Evolutionary conservation across 2,888 invertebrate genomes (phyloP), one percentile per base, ranked within the genome.

Genomic region (Campopleginae sp.): DNA sequence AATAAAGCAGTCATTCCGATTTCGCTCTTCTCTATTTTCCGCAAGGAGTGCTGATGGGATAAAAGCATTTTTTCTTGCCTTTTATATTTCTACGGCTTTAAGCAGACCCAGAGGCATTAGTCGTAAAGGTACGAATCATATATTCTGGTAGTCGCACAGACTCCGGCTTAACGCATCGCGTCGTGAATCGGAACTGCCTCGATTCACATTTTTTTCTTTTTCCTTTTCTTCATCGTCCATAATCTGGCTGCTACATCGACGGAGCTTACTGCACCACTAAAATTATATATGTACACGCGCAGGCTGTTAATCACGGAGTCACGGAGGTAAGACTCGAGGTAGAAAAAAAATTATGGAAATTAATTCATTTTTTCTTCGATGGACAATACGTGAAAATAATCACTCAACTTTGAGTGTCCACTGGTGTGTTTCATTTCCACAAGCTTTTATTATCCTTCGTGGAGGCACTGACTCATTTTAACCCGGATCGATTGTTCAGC

Each of bases 181-280:
- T 65, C 70, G 51, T 51, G 79, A 79, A 75, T 80, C 31, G 74
- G 23, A 80, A 75, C 63, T 48, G 61, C 79, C 51, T 14, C 51
- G 54, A 70, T 71, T 79, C 48, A 33, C 10, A 38, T 38, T 38
- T 79, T 75, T 74, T 33, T 70, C 42, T 79, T 75, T 74, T 33
- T 70, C 17, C 10, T 46, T 63, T 65, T 46, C 54, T 31, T n/a
- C 33, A n/a, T 74, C 68, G 4, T 58, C 42, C 46, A 12, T 71
- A 63, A 44, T 51, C 27, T 31, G 61, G 61, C 23, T 58, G 23
- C 51, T 7, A 1, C 33, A 54, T 61, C 42, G 66, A 23, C 14
- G 44, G 3, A 38, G 74, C n/a, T 63, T 46, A 10, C n/a, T 42
- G 19, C 3, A 48, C n/a, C 42, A 33, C 38, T 33, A 12, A 46